phyloP scores from a whole-genome alignment of 2,113 vertebrate species.

The Halichoerus grypus region DNA sequence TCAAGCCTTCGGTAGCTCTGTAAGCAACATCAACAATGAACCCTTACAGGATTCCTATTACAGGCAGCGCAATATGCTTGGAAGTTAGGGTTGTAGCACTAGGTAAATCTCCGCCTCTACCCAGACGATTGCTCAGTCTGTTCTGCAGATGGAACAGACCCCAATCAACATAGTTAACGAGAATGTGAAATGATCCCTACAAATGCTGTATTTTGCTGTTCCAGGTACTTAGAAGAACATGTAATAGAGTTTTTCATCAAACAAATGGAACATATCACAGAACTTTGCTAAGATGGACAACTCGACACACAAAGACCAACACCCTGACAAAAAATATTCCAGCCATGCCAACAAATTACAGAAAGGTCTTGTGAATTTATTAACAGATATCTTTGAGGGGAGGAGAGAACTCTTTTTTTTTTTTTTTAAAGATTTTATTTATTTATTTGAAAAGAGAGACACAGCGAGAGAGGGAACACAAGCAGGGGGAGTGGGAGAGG shows the following conservation, averaged over 20 bases:
- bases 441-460: neutral
- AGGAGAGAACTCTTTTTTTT: neutral
- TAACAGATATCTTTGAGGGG: neutral
- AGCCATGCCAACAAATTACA: neutral
- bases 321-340: neutral
- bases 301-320: neutral
- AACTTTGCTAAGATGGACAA: neutral
- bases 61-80: neutral
- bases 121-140: neutral
- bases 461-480: no score
- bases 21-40: neutral
- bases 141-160: neutral
- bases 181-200: neutral
- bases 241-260: slow-evolving; percentile 7
- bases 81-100: neutral
- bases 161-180: no score
- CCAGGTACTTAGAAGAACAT: slow-evolving; percentile 67
- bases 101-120: neutral
- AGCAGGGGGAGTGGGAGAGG: no score
- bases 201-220: slow-evolving; percentile 47
- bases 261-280: neutral
- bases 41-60: neutral
- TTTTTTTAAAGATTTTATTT: neutral
- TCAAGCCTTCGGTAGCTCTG: neutral
- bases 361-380: slow-evolving; percentile 73